A percentile compares a stretch with the other conserved stretches of the same genome.
These are phyloP conservation scores for Hypomecis punctinalis DNA, from an alignment of 2,888 invertebrate genomes.

Conservation along the genomic window DNA sequence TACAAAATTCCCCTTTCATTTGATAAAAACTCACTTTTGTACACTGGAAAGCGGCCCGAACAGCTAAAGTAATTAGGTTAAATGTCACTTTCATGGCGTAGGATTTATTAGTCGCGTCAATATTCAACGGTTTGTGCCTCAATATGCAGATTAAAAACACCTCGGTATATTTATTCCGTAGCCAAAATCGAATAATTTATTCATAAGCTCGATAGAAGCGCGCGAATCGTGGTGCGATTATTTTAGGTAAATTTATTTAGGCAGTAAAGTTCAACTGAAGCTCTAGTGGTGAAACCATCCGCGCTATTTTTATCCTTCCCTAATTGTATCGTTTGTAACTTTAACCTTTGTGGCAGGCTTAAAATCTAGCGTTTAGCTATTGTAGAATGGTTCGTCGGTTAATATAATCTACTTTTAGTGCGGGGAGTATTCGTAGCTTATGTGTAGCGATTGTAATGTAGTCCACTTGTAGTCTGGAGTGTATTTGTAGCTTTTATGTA, in stretches of 20 bases:
- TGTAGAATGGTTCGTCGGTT: too few species aligned
- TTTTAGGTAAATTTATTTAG: neutral
- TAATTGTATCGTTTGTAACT: too few species aligned
- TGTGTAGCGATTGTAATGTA: neutral
- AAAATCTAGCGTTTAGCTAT: neutral
- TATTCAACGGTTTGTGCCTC: conserved; percentile 2
- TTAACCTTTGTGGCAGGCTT: too few species aligned
- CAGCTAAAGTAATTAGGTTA: too few species aligned
- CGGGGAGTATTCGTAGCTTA: neutral
- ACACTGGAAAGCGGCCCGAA: too few species aligned
- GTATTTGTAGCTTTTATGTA: too few species aligned
- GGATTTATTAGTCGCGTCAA: neutral
- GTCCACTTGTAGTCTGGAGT: neutral
- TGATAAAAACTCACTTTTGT: too few species aligned
- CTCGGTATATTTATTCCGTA: conserved; percentile 2
- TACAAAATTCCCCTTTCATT: too few species aligned
- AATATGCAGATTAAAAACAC: conserved; percentile 6
- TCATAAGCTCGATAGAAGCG: conserved; percentile 1
- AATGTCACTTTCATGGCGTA: too few species aligned
- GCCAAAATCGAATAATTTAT: conserved; percentile 1
- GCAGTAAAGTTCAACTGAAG: too few species aligned
- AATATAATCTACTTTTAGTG: neutral
- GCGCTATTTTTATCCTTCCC: too few species aligned
- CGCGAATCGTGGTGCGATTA: neutral
- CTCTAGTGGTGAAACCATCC: too few species aligned